phyloP scores from a whole-genome alignment of 1,140 invertebrate species.

The Charaxes varanes region DNA sequence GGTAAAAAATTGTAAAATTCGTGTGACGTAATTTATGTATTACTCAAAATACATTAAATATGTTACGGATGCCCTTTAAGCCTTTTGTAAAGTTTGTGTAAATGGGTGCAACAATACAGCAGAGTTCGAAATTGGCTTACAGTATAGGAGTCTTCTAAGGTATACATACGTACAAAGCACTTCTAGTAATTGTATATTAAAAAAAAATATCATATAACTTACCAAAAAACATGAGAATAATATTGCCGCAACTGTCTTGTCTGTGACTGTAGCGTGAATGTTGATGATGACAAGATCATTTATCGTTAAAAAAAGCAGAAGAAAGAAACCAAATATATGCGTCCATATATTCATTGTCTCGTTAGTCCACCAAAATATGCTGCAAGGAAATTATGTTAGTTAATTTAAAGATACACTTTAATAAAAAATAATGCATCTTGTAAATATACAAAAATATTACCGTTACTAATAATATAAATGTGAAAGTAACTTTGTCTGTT shows the following conservation, averaged over 20 bases:
- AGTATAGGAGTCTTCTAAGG: no score
- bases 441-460: neutral
- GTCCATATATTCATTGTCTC: slow-evolving; percentile 99
- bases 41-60: no score
- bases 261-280: slow-evolving; percentile 83
- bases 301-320: slow-evolving; percentile 89
- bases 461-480: no score
- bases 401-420: neutral
- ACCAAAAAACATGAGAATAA: slow-evolving; percentile 92
- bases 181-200: neutral
- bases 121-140: no score
- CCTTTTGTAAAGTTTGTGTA: no score
- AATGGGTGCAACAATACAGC: no score
- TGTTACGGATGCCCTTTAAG: no score
- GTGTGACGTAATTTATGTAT: no score
- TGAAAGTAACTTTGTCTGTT: no score
- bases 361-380: slow-evolving; percentile 97
- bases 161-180: no score
- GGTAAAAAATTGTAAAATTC: no score
- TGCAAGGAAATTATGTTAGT: slow-evolving; percentile 58
- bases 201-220: slow-evolving; percentile 36
- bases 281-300: slow-evolving; percentile 88
- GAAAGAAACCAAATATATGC: slow-evolving; percentile 92
- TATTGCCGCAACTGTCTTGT: slow-evolving; percentile 89
- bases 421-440: neutral